These are phyloP conservation scores for Molossus molossus DNA, from an alignment of 2,797 vertebrate species.

Conservation along the genomic window DNA sequence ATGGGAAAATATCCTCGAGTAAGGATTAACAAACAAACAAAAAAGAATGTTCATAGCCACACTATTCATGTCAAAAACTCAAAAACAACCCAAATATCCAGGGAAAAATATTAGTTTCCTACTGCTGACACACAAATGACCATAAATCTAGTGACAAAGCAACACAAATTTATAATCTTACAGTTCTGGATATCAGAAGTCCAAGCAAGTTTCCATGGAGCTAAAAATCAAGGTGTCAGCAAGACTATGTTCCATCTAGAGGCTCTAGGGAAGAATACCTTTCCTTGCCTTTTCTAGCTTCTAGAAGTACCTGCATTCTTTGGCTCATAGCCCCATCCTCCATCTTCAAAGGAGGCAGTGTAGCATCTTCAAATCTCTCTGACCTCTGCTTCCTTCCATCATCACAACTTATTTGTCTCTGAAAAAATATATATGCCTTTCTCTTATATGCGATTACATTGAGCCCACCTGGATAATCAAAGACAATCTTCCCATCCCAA, in stretches of 20 bases:
- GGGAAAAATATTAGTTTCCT: conserved; percentile 52
- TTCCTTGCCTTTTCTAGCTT: conserved; percentile 29
- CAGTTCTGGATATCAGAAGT: conserved; percentile 6
- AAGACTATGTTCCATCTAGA: conserved; percentile 14
- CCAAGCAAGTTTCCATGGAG: neutral
- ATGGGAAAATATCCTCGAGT: no score
- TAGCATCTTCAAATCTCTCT: conserved; percentile 30
- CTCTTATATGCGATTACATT: neutral
- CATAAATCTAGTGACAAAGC: conserved; percentile 28
- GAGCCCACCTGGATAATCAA: conserved; percentile 15
- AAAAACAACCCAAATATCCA: neutral
- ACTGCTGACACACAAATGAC: neutral
- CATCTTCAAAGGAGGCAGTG: neutral
- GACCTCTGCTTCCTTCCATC: neutral
- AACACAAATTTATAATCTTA: conserved; percentile 49
- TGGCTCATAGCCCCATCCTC: neutral
- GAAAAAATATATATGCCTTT: neutral
- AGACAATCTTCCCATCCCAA: conserved; percentile 17
- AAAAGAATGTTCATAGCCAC: neutral
- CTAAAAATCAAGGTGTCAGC: conserved; percentile 16
- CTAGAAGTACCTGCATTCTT: conserved; percentile 31
- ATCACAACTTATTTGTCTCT: conserved; percentile 13
- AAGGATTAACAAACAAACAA: no score
- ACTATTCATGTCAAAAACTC: neutral
- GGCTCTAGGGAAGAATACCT: neutral